These are phyloP conservation scores for Drosophila suzukii DNA, from an alignment of 1,140 invertebrate genomes.

Conservation along the genomic window DNA sequence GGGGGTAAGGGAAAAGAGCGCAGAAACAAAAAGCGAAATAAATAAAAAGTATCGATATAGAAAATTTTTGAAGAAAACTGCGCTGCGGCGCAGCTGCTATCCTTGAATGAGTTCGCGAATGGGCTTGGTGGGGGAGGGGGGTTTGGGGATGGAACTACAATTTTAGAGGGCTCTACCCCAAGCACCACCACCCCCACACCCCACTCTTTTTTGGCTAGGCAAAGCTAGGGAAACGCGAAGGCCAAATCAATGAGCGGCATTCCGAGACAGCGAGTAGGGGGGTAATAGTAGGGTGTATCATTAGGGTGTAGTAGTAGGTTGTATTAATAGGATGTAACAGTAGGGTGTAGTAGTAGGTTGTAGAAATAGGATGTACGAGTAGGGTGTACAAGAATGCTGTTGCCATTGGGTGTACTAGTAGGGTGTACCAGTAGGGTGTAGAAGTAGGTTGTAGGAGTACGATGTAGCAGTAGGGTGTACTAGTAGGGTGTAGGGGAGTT, in stretches of 20 bases:
- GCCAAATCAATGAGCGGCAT: constrained; percentile 65
- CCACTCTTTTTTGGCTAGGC: not conserved
- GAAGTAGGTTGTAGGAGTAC: not conserved
- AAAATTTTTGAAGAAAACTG: constrained; percentile 65
- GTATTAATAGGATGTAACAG: not conserved
- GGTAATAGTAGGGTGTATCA: not conserved
- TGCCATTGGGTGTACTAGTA: not conserved
- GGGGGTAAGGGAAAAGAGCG: constrained; percentile 7
- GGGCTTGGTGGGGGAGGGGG: constrained; percentile 2
- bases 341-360: not conserved
- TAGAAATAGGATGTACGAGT: too few species aligned
- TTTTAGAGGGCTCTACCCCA: constrained; percentile 46
- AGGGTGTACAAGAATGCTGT: too few species aligned
- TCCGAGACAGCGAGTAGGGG: constrained; percentile 6
- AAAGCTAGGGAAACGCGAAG: constrained; percentile 4
- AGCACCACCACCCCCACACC: not conserved
- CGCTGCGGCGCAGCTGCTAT: constrained; percentile 46
- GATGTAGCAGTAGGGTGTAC: not conserved
- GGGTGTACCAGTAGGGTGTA: too few species aligned
- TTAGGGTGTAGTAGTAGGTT: too few species aligned
- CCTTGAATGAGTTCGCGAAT: constrained; percentile 40
- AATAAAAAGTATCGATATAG: constrained; percentile 70
- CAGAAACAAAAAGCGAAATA: constrained; percentile 61
- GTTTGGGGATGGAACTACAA: constrained; percentile 51
- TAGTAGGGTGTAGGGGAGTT: not conserved